These are phyloP conservation scores for Epirrhoe tristata DNA, from an alignment of 2,888 invertebrate genomes.

Conservation along the genomic window DNA sequence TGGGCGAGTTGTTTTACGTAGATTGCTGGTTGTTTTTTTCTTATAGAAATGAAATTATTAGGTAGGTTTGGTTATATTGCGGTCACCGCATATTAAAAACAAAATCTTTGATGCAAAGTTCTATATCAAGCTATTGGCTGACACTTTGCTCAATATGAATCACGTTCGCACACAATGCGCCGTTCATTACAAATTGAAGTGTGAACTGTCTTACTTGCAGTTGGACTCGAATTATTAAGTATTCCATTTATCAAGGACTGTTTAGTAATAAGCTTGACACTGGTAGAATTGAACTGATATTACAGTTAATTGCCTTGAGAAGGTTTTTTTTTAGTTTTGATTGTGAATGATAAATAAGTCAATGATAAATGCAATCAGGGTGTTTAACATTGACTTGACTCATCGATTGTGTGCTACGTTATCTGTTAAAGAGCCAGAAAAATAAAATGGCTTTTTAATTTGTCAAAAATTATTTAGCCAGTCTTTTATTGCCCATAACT, in stretches of 20 bases:
- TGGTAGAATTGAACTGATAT: too few species aligned
- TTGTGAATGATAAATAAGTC: too few species aligned
- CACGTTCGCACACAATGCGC: slow-evolving; percentile 28
- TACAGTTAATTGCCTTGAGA: too few species aligned
- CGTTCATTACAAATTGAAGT: slow-evolving; percentile 34
- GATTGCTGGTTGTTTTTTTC: too few species aligned
- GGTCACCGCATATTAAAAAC: background rate
- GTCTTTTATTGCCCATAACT: background rate
- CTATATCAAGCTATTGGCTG: slow-evolving; percentile 16
- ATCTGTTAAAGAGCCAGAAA: background rate
- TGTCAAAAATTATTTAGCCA: background rate
- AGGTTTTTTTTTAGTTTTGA: too few species aligned
- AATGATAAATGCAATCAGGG: too few species aligned
- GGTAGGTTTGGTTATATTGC: background rate
- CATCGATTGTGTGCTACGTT: too few species aligned
- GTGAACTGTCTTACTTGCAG: slow-evolving; percentile 25
- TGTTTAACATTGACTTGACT: too few species aligned
- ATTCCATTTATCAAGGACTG: slow-evolving; percentile 17
- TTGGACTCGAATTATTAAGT: slow-evolving; percentile 24
- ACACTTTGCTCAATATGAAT: slow-evolving; percentile 31
- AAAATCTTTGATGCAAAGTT: background rate
- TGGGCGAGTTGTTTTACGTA: too few species aligned
- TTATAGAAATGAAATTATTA: too few species aligned
- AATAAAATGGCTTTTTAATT: background rate
- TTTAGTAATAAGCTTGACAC: too few species aligned